Base-by-base conservation (phyloP, 1,140 invertebrate genomes). In the Aphaenogaster ashmeadi region DNA sequence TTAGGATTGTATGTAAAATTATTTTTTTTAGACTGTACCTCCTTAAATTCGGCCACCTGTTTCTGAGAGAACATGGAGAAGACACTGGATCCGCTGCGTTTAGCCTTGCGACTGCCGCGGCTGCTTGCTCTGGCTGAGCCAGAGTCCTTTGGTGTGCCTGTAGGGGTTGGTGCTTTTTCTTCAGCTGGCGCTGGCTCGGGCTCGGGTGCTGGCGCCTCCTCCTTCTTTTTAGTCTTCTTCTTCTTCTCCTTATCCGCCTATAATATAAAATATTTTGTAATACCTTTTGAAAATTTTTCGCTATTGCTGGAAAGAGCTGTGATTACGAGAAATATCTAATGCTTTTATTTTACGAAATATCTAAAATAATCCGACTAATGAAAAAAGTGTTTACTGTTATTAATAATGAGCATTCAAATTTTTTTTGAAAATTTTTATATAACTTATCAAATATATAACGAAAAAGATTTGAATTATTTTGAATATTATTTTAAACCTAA, bases 21-120 rank as follows among this genome's bases (percentile, higher is more conserved):
- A 13, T 15, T 3, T 38, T 41, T 8, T 75, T 21, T 33, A 2
- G 6, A 44, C n/a, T 47, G 11, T 94, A 98, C 98, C 97, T 99
- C 98, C 96, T 99, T 99, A 97, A 99, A 99, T 96, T 99, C 98
- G 91, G 98, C 98, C 92, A 99, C 98, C 96, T 99, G 98, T 96
- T 97, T 97, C 96, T 99, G 98, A 85, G 98, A 97, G 97, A 99
- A 99, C 97, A 98, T 98, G 93, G 98, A 98, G 96, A 99, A 99
- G 93, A 99, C 98, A 96, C 98, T 99, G 95, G 98, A 98, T 90
- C 98, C 98, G 93, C 97, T 97, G 92, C 98, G 97, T 96, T 98
- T 98, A 86, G 97, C 96, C 97, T 96, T 94, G 88, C 96, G 96
- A 81, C 95, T 96, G 86, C 98, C 98, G 92, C 98, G 97, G 93